phyloP scores from a whole-genome alignment of 1,140 invertebrate species.

The Tetramorium simillimum region DNA sequence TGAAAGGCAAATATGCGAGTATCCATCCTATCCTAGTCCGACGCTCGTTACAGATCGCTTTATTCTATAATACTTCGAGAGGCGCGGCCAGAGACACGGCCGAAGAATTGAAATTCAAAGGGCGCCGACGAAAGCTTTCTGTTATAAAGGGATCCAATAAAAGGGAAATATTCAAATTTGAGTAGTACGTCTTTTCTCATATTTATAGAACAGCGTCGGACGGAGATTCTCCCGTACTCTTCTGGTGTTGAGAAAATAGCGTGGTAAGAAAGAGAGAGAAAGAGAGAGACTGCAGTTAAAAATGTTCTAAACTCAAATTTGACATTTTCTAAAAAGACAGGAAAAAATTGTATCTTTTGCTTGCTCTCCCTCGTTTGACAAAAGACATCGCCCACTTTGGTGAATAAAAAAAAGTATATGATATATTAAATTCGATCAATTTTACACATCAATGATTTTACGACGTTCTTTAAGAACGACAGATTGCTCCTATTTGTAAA shows the following conservation, averaged over 20 bases:
- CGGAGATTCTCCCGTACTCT: background rate
- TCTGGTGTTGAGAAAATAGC: background rate
- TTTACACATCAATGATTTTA: slow-evolving; percentile 4
- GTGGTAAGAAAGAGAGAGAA: background rate
- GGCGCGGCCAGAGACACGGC: slow-evolving; percentile 38
- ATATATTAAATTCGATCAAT: background rate
- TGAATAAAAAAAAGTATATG: background rate
- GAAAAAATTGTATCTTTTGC: background rate
- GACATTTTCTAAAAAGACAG: background rate
- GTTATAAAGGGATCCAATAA: slow-evolving; percentile 55
- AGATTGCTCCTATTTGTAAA: slow-evolving; percentile 11
- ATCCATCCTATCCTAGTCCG: slow-evolving; percentile 23
- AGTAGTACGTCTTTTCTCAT: slow-evolving; percentile 49
- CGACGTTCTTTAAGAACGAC: slow-evolving; percentile 10
- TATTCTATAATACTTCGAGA: slow-evolving; percentile 38
- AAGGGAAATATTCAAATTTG: slow-evolving; percentile 58
- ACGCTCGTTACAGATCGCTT: slow-evolving; percentile 55
- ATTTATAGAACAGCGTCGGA: slow-evolving; percentile 37
- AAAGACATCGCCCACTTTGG: background rate
- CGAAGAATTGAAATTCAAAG: slow-evolving; percentile 58
- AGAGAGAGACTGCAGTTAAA: background rate
- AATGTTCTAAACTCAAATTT: background rate
- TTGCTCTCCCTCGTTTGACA: background rate
- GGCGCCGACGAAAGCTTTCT: slow-evolving; percentile 28
- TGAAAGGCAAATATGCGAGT: slow-evolving; percentile 67